Base-by-base conservation (phyloP, 2,113 vertebrate genomes). In the Excalfactoria chinensis region DNA sequence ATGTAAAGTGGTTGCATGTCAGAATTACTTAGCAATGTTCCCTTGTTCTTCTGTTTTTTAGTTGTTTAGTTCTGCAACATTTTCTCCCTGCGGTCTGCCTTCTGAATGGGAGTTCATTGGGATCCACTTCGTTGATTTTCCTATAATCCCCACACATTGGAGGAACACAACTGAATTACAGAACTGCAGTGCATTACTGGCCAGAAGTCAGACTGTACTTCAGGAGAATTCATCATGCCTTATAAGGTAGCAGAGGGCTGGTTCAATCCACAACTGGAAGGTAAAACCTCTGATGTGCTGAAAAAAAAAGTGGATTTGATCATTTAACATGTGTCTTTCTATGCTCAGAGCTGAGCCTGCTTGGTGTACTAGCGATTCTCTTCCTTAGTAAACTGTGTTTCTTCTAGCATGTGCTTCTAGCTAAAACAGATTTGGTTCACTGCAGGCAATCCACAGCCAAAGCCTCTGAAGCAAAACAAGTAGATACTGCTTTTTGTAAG, bases 241-340 rank as follows among this genome's bases (percentile, higher is more conserved):
- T 14, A 11, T 34, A 86, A 66, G 11, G 11, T 64, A 46, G 75
- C 82, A 22, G 20, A 3, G 6, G 15, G 12, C 62, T 81, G 44
- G 35, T 79, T 44, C 4, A 1, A 37, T 34, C 26, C 44, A 58
- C 30, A 92, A 58, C 28, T 86, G 60, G 40, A 37, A 68, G 25
- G 9, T 37, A 15, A 92, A 72, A 58, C 6, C 55, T 76, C 46
- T 34, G 30, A 32, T 44, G 26, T 78, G n/a, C 34, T 60, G 64
- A 67, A 51, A 35, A n/a, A 77, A 46, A 35, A 37, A 37, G 37
- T 21, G 34, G 7, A 69, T 35, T 12, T 72, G 74, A 25, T 62
- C 48, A 32, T 55, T 80, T 59, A 37, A 43, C 0, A 0, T 30
- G 30, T 41, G 30, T 43, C 10, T 66, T 67, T 51, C 86, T 70